Base-by-base conservation (phyloP, 1,140 invertebrate genomes). In the Lerema accius region DNA sequence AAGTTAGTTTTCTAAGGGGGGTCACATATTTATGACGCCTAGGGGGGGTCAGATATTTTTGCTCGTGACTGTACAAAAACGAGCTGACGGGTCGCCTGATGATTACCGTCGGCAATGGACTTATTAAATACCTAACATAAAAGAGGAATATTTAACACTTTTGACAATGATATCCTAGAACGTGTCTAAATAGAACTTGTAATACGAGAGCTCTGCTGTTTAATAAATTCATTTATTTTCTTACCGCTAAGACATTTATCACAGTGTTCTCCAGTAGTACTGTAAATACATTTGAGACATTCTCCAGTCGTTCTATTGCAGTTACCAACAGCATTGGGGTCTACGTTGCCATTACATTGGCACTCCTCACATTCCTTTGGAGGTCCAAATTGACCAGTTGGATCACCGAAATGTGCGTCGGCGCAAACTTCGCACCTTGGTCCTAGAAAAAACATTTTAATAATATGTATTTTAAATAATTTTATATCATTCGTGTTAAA, bases 281-380 rank as follows among this genome's bases (percentile, higher is more conserved):
- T 99, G 84, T 99, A 97, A 60, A 99, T 98, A 86, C 99, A 99
- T 81, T 99, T 99, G 0, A 98, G 86, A 93, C 99, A 99, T 82
- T 98, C 96, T 37, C 98, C 99, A 15, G 96, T 98, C 7, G 95
- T 96, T 32, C 97, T 92, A 80, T 99, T 96, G 78, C 98, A 99
- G 85, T 98, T 99, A 40, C 97, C 96, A 14, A 99, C 96, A 1
- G 96, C 96, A 86, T 98, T 99, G 0, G 95, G 93, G 85, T 99
- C 99, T 28, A 99, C 97, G 78, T 99, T 99, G 17, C 95, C 95
- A 82, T 98, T 99, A 78, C 98, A 99, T 42, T 97, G 95, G 80
- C 99, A 99, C 62, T 94, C 93, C 70, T 94, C 92, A 82, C 99
- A 99, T 1, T 94, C 91, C 26, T 92, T 92, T 0, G 93, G 90